phyloP scores from a whole-genome alignment of 2,113 vertebrate genomes.

The Lonchura striata region DNA sequence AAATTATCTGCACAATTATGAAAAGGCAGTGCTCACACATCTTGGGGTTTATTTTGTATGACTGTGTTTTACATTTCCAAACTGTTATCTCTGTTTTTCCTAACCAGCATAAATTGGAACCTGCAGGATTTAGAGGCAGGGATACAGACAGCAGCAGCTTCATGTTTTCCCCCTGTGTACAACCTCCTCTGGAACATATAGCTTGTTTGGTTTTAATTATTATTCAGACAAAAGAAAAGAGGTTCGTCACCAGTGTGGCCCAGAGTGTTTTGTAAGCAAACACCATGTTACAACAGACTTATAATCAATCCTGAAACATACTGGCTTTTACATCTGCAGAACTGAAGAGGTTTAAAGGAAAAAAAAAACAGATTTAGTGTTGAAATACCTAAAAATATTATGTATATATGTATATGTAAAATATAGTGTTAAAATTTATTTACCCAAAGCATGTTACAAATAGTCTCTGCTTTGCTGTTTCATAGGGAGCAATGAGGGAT shows the following conservation, averaged over 20 bases:
- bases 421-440: neutral
- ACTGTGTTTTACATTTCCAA: neutral
- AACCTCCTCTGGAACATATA: neutral
- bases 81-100: neutral
- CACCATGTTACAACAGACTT: constrained; percentile 6
- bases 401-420: neutral
- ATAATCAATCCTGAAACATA: constrained; percentile 20
- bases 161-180: neutral
- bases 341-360: neutral
- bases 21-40: neutral
- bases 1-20: neutral
- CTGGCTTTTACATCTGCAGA: neutral
- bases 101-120: neutral
- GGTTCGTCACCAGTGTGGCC: constrained; percentile 1
- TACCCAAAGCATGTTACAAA: neutral
- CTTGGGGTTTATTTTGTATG: neutral
- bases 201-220: constrained; percentile 25
- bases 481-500: neutral
- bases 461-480: neutral
- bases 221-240: neutral
- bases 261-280: constrained; percentile 55
- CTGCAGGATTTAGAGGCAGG: neutral
- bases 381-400: neutral
- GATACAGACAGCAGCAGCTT: neutral
- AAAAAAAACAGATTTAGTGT: neutral